Percentiles rank a stretch among this genome's conserved stretches.
phyloP scores from a whole-genome alignment of 2,797 vertebrate species.

The Sebastes kiyomatsui region DNA sequence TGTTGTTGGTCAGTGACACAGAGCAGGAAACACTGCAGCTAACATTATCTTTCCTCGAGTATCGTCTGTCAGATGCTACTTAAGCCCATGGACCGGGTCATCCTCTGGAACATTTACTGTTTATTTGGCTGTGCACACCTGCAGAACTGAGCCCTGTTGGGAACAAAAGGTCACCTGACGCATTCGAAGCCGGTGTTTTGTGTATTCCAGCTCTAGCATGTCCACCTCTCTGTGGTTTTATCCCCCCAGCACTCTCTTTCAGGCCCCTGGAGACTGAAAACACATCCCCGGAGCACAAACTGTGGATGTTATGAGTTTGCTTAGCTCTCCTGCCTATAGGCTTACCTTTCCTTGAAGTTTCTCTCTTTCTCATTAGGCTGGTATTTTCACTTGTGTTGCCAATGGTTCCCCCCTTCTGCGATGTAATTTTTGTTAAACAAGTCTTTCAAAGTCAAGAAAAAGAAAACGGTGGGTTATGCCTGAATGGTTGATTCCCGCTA shows the following conservation, averaged over 20 bases:
- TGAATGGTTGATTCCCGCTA: conserved; percentile 62
- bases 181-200: conserved; percentile 52
- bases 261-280: conserved; percentile 46
- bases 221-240: conserved; percentile 34
- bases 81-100: not conserved
- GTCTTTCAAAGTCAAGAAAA: conserved; percentile 66
- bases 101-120: conserved; percentile 51
- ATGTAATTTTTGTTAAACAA: conserved; percentile 68
- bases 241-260: conserved; percentile 11
- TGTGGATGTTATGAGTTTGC: conserved; percentile 54
- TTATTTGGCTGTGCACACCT: conserved; percentile 61
- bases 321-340: conserved; percentile 50
- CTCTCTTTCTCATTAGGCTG: conserved; percentile 29
- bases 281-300: conserved; percentile 39
- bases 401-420: conserved; percentile 40
- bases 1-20: not conserved
- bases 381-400: conserved; percentile 39
- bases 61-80: conserved; percentile 36
- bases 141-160: conserved; percentile 61
- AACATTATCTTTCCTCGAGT: conserved; percentile 2
- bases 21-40: not conserved
- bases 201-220: conserved; percentile 48
- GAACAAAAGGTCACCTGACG: conserved; percentile 72
- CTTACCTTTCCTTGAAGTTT: conserved; percentile 30
- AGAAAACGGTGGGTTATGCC: conserved; percentile 46